Conservation (phyloP, 2,888 invertebrate species). For the Drosophila peninsularis region DNA sequence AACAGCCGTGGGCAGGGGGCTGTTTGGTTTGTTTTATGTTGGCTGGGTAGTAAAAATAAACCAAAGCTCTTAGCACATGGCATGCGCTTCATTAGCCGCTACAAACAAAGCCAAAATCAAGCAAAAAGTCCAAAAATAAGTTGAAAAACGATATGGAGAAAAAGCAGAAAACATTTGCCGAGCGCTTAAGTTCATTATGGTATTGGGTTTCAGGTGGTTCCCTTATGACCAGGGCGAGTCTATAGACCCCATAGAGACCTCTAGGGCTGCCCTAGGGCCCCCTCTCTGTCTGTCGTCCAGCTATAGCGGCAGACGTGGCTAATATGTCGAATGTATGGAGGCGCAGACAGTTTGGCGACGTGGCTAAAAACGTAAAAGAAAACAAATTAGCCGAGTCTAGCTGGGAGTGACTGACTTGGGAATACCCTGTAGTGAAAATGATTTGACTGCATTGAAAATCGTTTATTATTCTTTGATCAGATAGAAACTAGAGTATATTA, state of each 20-base stretch:
- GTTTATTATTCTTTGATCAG: neutral
- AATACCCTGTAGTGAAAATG: neutral
- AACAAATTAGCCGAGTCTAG: neutral
- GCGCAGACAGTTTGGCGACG: constrained; percentile 53
- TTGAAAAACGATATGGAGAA: constrained; percentile 7
- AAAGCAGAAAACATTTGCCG: constrained; percentile 18
- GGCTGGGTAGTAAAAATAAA: constrained; percentile 52
- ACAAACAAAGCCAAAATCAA: constrained; percentile 33
- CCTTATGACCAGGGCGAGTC: constrained; percentile 8
- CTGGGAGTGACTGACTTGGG: neutral
- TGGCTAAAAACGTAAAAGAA: constrained; percentile 7
- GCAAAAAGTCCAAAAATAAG: constrained; percentile 3
- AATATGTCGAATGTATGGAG: constrained; percentile 34
- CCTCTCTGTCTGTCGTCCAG: neutral
- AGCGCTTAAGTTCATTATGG: constrained; percentile 68
- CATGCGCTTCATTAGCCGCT: constrained; percentile 63
- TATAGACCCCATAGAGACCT: neutral
- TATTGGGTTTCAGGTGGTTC: constrained; percentile 58
- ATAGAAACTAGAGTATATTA: neutral
- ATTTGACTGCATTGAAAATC: neutral
- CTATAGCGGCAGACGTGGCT: constrained; percentile 26
- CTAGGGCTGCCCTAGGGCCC: neutral
- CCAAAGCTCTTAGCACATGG: constrained; percentile 60
- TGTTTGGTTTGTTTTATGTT: constrained; percentile 2
- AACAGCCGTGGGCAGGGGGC: neutral